A percentile compares a stretch with the other conserved stretches of the same genome.
Conservation (phyloP, 1,140 invertebrate genomes). For the Zaprionus inermis region DNA sequence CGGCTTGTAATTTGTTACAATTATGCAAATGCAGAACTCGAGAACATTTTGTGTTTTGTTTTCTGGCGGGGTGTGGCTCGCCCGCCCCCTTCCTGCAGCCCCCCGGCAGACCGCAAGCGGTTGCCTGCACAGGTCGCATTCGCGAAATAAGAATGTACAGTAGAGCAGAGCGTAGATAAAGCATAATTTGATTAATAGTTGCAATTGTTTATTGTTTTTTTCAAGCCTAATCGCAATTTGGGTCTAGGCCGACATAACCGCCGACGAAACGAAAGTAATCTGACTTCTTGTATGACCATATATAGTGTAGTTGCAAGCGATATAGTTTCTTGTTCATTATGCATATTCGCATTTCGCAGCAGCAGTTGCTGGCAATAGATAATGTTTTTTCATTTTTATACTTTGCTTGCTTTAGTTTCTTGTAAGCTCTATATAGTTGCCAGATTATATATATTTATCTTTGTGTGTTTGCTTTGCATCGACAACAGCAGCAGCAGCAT, state of each 20-base stretch:
- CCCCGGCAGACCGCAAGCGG: not conserved
- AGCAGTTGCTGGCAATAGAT: not conserved
- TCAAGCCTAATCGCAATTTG: not conserved
- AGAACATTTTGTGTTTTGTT: constrained; percentile 46
- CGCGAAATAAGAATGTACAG: not conserved
- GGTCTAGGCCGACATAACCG: constrained; percentile 1
- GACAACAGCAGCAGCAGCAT: not conserved
- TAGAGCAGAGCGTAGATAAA: not conserved
- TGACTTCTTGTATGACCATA: too few relatives aligned
- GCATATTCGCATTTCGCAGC: not conserved
- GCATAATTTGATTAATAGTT: constrained; percentile 9
- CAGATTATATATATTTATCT: too few relatives aligned
- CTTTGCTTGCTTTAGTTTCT: too few relatives aligned
- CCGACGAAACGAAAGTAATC: not conserved
- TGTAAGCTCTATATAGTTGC: too few relatives aligned
- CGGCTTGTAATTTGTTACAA: constrained; percentile 43
- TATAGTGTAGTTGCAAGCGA: too few relatives aligned
- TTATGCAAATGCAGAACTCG: constrained; percentile 64
- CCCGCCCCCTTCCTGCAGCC: not conserved
- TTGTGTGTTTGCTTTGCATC: too few relatives aligned
- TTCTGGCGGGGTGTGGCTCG: constrained; percentile 13
- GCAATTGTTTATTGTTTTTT: not conserved
- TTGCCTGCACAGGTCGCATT: not conserved
- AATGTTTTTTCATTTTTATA: too few relatives aligned
- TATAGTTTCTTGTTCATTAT: too few relatives aligned